Percentiles rank a stretch among this genome's conserved stretches.
Evolutionary conservation across 2,797 vertebrate species (phyloP).

Genomic region (Tolypeutes matacus): DNA sequence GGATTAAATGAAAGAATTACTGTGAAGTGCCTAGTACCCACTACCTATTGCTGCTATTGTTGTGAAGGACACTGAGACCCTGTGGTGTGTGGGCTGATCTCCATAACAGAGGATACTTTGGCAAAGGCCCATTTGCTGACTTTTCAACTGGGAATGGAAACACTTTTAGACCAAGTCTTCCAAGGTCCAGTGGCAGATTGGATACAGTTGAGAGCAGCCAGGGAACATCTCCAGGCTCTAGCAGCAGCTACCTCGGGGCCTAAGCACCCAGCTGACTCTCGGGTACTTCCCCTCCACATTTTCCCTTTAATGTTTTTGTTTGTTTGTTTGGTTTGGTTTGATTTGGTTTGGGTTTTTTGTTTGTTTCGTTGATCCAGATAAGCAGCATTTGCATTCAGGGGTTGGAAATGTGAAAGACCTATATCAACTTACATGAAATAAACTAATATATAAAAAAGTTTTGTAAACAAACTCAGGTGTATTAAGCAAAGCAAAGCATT

Average conservation of each 20-base stretch:
- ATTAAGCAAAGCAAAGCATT: background rate
- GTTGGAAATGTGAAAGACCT: background rate
- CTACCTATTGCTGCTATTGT: background rate
- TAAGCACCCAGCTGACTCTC: too few species aligned
- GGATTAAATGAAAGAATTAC: background rate
- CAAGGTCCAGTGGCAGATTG: background rate
- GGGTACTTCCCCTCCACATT: background rate
- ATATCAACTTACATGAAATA: background rate
- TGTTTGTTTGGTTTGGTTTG: background rate
- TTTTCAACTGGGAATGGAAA: background rate
- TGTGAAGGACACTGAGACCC: background rate
- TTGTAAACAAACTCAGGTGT: background rate
- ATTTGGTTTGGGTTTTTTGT: background rate
- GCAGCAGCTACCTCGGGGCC: background rate
- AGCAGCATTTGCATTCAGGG: background rate
- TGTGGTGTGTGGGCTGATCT: background rate
- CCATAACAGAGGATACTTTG: accelerated
- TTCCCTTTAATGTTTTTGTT: background rate
- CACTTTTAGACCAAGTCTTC: background rate
- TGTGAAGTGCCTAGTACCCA: background rate
- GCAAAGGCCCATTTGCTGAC: background rate
- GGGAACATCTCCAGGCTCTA: background rate
- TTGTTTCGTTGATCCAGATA: background rate
- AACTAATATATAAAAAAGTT: background rate
- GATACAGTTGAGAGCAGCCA: background rate